Evolutionary conservation across 2,888 invertebrate genomes (phyloP), one percentile per base, ranked within the genome.

Genomic region (Loripinus fragilis): DNA sequence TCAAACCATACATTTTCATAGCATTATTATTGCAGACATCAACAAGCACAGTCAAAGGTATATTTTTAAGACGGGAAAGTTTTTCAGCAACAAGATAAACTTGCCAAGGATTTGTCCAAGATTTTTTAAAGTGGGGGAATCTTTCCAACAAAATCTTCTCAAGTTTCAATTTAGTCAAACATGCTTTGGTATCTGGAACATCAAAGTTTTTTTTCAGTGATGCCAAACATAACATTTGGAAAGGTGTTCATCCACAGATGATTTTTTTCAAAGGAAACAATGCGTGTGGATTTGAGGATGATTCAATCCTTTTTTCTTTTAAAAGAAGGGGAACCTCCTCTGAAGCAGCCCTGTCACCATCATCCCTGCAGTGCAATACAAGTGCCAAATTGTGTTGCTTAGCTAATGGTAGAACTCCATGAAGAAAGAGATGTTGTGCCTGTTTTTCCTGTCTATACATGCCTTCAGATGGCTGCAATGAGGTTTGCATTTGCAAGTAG

Each of bases 341-440:
- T 35, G 66, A 35, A 41, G 35, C 66, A 41, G 33, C 38, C 66
- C 66, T 8, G 38, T 35, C 38, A 12, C 66, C 66, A 41, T 66
- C 38, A 66, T 66, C 66, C 41, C 66, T 33, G 23, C 66, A 66
- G 66, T 66, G 66, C 28, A 66, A 35, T 8, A 66, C 66, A 35
- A 66, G 66, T 41, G 66, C 38, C 66, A 41, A 41, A 41, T 66
- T 23, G 20, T 3, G 25, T 38, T 35, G n/a, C n/a, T 66, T n/a
- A 23, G 66, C 66, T 41, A 66, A 35, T 23, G 38, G 66, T 8
- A 66, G 66, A 8, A 66, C 38, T 35, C n/a, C 41, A 66, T n/a
- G 35, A 66, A 66, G 66, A 25, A 66, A 66, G 23, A 35, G 38
- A 41, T 3, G 66, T 23, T 66, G 66, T 17, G 66, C 38, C 23